Percentiles rank a stretch among this genome's conserved stretches.
Conservation (phyloP, 2,797 vertebrate genomes). For the Sebastes vulpes region DNA sequence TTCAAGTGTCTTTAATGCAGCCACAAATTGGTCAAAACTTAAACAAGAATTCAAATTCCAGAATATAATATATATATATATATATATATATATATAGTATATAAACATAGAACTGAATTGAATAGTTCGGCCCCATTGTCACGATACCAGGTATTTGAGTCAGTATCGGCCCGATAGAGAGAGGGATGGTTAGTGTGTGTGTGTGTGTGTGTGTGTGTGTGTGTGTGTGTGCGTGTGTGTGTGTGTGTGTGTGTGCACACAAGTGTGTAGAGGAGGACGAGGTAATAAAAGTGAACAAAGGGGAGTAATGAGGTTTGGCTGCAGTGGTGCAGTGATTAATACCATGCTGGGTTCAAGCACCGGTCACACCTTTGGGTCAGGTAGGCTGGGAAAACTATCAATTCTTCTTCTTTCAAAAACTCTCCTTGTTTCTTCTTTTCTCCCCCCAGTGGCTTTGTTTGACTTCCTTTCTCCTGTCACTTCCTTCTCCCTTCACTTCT, state of each 20-base stretch:
- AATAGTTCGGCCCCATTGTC: too few relatives aligned
- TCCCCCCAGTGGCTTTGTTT: background rate
- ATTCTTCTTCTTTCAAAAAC: conserved; percentile 7
- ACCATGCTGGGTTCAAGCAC: conserved; percentile 60
- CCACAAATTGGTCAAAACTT: too few relatives aligned
- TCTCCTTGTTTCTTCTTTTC: background rate
- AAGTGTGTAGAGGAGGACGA: conserved; percentile 41
- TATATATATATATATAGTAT: too few relatives aligned
- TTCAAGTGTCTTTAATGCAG: too few relatives aligned
- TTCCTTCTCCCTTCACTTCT: background rate
- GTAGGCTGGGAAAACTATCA: conserved; percentile 21
- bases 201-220: background rate
- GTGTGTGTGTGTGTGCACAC: background rate
- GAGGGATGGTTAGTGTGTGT: background rate
- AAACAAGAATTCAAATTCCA: too few relatives aligned
- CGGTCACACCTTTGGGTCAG: conserved; percentile 61
- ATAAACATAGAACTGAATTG: too few relatives aligned
- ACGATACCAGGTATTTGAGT: too few relatives aligned
- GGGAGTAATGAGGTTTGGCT: conserved; percentile 63
- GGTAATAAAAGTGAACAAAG: conserved; percentile 62
- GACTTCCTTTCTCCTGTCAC: background rate
- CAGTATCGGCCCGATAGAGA: background rate
- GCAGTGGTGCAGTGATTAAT: conserved; percentile 62
- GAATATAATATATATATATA: too few relatives aligned
- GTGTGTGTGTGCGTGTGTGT: background rate